These are phyloP conservation scores for Chrysocyon brachyurus DNA, from an alignment of 2,797 vertebrate species.

Conservation along the genomic window DNA sequence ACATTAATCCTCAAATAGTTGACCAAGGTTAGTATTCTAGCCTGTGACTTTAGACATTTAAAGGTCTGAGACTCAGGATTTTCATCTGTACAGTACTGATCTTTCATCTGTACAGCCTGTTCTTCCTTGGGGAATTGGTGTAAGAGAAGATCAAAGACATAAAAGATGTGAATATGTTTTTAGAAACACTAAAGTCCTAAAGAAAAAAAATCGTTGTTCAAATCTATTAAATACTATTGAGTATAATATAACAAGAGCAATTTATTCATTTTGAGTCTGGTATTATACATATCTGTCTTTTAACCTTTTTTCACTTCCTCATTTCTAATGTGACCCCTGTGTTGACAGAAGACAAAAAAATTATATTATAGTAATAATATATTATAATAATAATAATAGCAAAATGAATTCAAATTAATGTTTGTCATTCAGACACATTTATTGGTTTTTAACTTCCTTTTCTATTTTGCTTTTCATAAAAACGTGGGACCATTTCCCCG, in stretches of 20 bases:
- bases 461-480: not conserved
- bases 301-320: not conserved
- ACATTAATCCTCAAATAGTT: constrained; percentile 27
- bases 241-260: not conserved
- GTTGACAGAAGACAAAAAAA: not conserved
- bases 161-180: not conserved
- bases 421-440: not conserved
- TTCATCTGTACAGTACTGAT: not conserved
- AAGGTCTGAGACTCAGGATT: not conserved
- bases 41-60: not conserved
- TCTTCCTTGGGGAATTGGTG: not conserved
- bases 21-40: not conserved
- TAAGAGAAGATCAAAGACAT: not conserved
- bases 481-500: not conserved
- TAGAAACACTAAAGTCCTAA: not conserved
- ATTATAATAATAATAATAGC: not conserved
- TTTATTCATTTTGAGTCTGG: not conserved
- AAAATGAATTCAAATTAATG: not conserved
- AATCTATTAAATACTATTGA: not conserved
- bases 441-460: not conserved
- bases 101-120: not conserved
- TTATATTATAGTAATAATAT: too few relatives aligned
- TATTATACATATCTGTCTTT: not conserved
- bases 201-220: not conserved
- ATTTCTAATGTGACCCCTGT: not conserved